Conservation (phyloP, 1,140 invertebrate genomes). For the Aphis craccivora region DNA sequence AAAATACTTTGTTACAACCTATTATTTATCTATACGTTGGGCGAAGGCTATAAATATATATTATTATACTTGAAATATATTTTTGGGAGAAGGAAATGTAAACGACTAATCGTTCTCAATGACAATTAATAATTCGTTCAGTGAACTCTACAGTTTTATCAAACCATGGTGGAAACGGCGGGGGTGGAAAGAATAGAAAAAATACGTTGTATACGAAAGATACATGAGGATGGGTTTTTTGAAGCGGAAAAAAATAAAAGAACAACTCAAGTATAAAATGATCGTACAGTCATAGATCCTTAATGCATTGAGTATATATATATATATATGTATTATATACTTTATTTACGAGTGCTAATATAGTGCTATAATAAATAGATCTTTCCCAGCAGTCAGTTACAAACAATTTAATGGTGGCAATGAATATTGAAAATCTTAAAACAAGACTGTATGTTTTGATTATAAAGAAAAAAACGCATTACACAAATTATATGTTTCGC, state of each 20-base stretch:
- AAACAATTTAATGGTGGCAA: background rate
- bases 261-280: conserved; percentile 51
- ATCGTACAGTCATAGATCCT: background rate
- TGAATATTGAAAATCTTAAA: conserved; percentile 3
- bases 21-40: background rate
- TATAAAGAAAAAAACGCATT: background rate
- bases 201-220: background rate
- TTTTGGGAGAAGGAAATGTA: background rate
- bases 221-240: background rate
- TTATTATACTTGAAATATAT: background rate
- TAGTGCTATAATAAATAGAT: background rate
- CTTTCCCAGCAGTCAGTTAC: background rate
- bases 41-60: background rate
- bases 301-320: background rate
- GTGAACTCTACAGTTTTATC: conserved; percentile 14
- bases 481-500: background rate
- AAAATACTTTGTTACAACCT: background rate
- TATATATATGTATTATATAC: background rate
- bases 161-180: background rate
- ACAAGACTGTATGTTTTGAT: background rate
- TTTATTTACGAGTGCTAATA: background rate
- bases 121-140: conserved; percentile 40
- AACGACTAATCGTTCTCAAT: background rate
- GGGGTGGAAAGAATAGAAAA: background rate
- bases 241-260: conserved; percentile 55